Percentiles rank a stretch among this genome's conserved stretches.
phyloP scores from a whole-genome alignment of 2,888 invertebrate genomes.

The Netelia virgata region DNA sequence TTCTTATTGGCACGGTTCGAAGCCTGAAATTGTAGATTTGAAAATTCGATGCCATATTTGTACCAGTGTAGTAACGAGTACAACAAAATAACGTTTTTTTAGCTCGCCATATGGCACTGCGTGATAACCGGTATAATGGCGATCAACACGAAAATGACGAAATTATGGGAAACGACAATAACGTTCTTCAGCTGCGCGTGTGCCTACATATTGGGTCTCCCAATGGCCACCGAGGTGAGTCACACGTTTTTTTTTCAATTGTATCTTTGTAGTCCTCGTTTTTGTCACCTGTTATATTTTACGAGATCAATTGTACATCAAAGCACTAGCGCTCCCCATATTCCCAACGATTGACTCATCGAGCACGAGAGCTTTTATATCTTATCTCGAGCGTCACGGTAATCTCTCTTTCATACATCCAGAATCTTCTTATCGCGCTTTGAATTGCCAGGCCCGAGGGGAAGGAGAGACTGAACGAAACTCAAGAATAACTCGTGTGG shows the following conservation, averaged over 20 bases:
- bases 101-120: conserved; percentile 95
- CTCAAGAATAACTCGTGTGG: conserved; percentile 43
- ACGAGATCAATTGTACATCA: not conserved
- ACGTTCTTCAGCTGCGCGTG: conserved; percentile 94
- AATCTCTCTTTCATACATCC: conserved; percentile 51
- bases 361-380: conserved; percentile 32
- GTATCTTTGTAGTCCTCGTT: not conserved
- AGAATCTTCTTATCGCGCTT: conserved; percentile 57
- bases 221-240: conserved; percentile 94
- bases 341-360: conserved; percentile 48
- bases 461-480: conserved; percentile 8
- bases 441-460: conserved; percentile 43
- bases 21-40: no score
- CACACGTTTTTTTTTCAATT: not conserved
- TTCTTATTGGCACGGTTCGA: no score
- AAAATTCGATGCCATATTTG: not conserved
- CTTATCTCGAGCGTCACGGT: conserved; percentile 54
- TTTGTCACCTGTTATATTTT: not conserved
- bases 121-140: conserved; percentile 94
- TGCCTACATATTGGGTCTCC: conserved; percentile 93
- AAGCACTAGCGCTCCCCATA: conserved; percentile 22
- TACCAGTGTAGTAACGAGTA: not conserved
- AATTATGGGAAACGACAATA: conserved; percentile 93
- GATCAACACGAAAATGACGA: conserved; percentile 90
- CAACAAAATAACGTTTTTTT: conserved; percentile 67